phyloP scores from a whole-genome alignment of 1,140 invertebrate genomes.

The Bradysia coprophila region DNA sequence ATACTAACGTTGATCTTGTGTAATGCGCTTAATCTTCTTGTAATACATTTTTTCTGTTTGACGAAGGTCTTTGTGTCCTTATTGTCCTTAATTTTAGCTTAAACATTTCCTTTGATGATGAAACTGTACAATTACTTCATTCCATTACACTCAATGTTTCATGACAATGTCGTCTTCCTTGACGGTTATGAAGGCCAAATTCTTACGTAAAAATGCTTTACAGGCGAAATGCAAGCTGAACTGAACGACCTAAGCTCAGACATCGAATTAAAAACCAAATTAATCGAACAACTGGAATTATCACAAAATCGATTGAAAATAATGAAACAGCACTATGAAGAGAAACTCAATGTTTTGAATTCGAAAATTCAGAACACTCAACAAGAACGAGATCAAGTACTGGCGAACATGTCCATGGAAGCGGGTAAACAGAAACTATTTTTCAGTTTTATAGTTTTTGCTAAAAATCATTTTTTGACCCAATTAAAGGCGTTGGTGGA shows the following conservation, averaged over 20 bases:
- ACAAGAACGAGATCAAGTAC: constrained; percentile 80
- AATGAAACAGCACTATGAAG: constrained; percentile 84
- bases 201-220: too few species aligned
- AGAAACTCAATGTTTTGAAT: constrained; percentile 78
- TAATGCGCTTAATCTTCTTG: too few species aligned
- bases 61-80: too few species aligned
- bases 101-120: too few species aligned
- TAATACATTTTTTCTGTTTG: too few species aligned
- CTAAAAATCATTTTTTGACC: constrained; percentile 1
- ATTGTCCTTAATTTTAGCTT: too few species aligned
- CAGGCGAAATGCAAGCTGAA: constrained; percentile 35
- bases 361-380: constrained; percentile 76
- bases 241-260: constrained; percentile 71
- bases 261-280: constrained; percentile 78
- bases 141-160: too few species aligned
- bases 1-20: too few species aligned
- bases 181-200: too few species aligned
- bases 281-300: constrained; percentile 85
- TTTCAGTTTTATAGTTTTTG: background rate
- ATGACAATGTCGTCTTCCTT: too few species aligned
- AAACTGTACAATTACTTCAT: too few species aligned
- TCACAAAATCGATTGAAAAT: constrained; percentile 66
- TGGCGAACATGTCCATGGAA: constrained; percentile 28
- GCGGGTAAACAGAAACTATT: constrained; percentile 5
- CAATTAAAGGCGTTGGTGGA: background rate